Evolutionary conservation across 2,113 vertebrate species (phyloP).

Genomic region (Lichenostomus cassidix): DNA sequence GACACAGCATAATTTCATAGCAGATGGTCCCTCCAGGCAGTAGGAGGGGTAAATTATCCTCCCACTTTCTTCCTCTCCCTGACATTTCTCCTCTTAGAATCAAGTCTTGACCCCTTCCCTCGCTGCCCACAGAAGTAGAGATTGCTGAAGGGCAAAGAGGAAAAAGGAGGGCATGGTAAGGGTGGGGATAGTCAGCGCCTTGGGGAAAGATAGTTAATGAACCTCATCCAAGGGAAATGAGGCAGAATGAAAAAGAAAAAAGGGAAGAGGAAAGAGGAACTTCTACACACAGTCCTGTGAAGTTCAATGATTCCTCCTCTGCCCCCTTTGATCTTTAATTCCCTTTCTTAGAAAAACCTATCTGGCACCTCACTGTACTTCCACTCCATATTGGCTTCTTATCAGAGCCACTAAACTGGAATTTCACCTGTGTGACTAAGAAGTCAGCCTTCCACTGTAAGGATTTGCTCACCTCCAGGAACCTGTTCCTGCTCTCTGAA

Average conservation of each 20-base stretch:
- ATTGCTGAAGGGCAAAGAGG: not conserved
- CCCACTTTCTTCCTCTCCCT: not conserved
- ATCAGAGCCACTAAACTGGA: not conserved
- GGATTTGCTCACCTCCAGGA: not conserved
- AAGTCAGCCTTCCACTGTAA: not conserved
- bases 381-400: not conserved
- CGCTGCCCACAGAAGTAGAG: not conserved
- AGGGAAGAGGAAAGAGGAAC: not conserved
- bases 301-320: not conserved
- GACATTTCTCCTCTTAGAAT: not conserved
- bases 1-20: not conserved
- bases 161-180: not conserved
- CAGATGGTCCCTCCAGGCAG: not conserved
- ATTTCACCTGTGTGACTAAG: not conserved
- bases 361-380: not conserved
- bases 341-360: not conserved
- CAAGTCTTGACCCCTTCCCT: not conserved
- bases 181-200: rapidly evolving
- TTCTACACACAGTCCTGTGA: not conserved
- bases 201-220: not conserved
- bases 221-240: not conserved
- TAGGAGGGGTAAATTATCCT: not conserved
- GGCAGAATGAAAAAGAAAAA: not conserved
- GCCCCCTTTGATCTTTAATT: not conserved
- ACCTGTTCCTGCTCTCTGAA: not conserved